Base-by-base conservation (phyloP, 2,113 vertebrate genomes). In the Eudorcas thomsonii region DNA sequence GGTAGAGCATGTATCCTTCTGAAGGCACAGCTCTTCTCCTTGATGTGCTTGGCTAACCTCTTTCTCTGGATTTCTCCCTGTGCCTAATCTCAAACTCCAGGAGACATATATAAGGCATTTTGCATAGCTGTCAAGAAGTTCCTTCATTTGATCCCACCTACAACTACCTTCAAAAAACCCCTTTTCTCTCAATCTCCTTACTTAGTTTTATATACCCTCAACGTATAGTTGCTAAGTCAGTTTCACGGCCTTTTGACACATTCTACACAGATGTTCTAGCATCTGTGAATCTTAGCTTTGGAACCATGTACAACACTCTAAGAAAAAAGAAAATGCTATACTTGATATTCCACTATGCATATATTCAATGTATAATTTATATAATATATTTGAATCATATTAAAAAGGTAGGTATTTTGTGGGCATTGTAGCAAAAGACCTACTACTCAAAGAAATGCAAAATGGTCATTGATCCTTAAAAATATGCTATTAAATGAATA, bases 381-480 rank as follows among this genome's bases (percentile, higher is more conserved):
- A 11, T 30, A 77, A 50, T 78, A 60, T 67, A 60, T 88, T 60
- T 92, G 25, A 10, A 88, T 60, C 30, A 82, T 19, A 67, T 78
- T 82, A 55, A 96, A 90, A 90, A 83, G 3, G 26, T 78, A 82
- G 39, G 2, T 6, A 67, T 64, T 77, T 84, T 78, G 71, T 78
- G 12, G 48, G 36, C 19, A 36, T n/a, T 71, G 16, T 77, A 21
- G 26, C 10, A 89, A 94, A 96, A 88, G 30, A 25, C 54, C 23
- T 90, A 17, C 14, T 39, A 82, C n/a, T 92, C 64, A 85, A 83
- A 85, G 23, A 85, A 90, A 95, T 94, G 19, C 26, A 96, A 88
- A 96, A 82, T 85, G 33, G 19, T 88, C 39, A 87, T 71, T 93
- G 92, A 36, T 89, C 6, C 43, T 96, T 77, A 89, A 92, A 96